A percentile compares a stretch with the other conserved stretches of the same genome.
Evolutionary conservation across 1,140 invertebrate genomes (phyloP).

Genomic region (Danaus melanippus): DNA sequence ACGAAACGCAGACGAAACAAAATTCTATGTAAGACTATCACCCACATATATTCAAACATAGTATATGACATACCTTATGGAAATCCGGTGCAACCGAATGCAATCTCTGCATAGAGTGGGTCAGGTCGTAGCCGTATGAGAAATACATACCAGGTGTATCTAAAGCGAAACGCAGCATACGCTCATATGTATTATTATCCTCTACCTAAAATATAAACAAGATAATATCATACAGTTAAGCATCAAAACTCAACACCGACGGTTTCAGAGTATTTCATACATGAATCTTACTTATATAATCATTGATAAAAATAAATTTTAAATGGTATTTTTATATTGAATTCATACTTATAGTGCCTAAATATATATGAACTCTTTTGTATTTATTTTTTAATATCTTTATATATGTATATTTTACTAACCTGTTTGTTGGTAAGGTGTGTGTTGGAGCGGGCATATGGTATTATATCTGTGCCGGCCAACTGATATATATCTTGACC

Average conservation of each 20-base stretch:
- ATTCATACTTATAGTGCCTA: no score
- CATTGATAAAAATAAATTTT: no score
- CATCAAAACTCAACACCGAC: no score
- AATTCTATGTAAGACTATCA: not conserved
- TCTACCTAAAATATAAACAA: conserved; percentile 68
- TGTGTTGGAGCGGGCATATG: conserved; percentile 86
- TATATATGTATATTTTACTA: not conserved
- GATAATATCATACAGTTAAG: not conserved
- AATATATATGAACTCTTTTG: no score
- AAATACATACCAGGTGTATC: conserved; percentile 91
- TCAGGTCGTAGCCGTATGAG: conserved; percentile 94
- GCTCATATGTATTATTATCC: conserved; percentile 84
- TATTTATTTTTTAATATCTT: no score
- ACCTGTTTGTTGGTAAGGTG: conserved; percentile 86
- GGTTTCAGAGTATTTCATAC: no score
- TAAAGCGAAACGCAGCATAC: conserved; percentile 86
- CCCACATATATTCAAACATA: not conserved
- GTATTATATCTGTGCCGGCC: conserved; percentile 86
- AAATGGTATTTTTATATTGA: no score
- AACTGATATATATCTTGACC: conserved; percentile 91
- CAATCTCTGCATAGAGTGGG: conserved; percentile 91
- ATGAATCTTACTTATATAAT: no score
- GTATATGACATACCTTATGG: conserved; percentile 71
- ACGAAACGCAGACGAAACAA: not conserved
- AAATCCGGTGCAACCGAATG: conserved; percentile 92